phyloP scores from a whole-genome alignment of 1,140 invertebrate species.

The Cydia amplana region DNA sequence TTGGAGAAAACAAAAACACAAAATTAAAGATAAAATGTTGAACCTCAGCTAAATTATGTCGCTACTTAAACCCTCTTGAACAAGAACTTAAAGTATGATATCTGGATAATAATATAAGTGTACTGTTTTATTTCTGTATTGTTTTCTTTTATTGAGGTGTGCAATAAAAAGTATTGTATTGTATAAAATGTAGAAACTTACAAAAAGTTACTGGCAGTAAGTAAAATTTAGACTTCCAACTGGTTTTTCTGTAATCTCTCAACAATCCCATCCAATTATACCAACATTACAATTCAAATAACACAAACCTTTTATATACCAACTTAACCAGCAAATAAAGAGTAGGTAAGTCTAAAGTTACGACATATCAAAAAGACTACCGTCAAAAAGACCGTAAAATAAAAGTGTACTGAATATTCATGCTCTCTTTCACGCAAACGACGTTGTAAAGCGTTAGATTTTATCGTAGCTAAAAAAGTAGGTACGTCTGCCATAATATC shows the following conservation, averaged over 20 bases:
- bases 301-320: not conserved
- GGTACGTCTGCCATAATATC: conserved; percentile 11
- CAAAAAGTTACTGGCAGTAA: too few relatives aligned
- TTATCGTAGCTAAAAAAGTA: conserved; percentile 16
- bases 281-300: conserved; percentile 2
- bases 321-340: not conserved
- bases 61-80: too few relatives aligned
- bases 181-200: too few relatives aligned
- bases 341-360: not conserved
- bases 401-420: conserved; percentile 21
- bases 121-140: too few relatives aligned
- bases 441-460: conserved; percentile 18
- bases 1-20: not conserved
- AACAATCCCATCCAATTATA: not conserved
- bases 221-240: too few relatives aligned
- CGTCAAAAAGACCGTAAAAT: not conserved
- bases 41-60: not conserved
- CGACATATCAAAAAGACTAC: not conserved
- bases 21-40: not conserved
- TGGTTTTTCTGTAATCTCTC: not conserved
- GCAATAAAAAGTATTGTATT: too few relatives aligned
- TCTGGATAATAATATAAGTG: too few relatives aligned
- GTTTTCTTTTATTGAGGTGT: too few relatives aligned
- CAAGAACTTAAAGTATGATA: too few relatives aligned
- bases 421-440: conserved; percentile 16